Percentiles rank a stretch among this genome's conserved stretches.
phyloP scores from a whole-genome alignment of 2,113 vertebrate species.

The Glaucidium brasilianum region DNA sequence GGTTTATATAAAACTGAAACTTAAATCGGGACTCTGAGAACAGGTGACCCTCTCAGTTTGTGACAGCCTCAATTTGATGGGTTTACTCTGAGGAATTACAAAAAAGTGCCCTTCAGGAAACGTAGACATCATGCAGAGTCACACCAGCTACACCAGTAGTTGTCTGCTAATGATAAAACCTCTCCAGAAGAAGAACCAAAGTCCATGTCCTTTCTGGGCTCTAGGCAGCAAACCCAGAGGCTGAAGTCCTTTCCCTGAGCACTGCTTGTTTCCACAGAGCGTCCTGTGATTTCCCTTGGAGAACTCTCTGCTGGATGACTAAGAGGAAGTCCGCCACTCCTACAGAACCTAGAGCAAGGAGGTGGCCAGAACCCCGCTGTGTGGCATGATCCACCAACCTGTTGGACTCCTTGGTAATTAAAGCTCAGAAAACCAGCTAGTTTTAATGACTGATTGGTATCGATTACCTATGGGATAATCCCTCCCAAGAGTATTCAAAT shows the following conservation, averaged over 20 bases:
- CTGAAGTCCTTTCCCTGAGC: background rate
- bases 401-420: background rate
- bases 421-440: background rate
- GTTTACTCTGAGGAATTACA: background rate
- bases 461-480: conserved; percentile 9
- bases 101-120: background rate
- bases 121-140: accelerated
- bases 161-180: background rate
- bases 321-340: background rate
- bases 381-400: background rate
- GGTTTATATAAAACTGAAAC: background rate
- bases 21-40: background rate
- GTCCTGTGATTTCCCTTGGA: background rate
- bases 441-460: background rate
- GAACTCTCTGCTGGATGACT: background rate
- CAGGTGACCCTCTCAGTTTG: background rate
- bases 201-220: background rate
- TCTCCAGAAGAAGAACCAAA: background rate
- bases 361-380: background rate
- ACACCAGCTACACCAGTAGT: background rate
- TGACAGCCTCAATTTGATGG: background rate
- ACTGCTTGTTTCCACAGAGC: background rate
- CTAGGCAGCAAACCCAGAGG: background rate
- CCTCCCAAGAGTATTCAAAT: background rate
- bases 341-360: background rate